A percentile compares a stretch with the other conserved stretches of the same genome.
phyloP scores from a whole-genome alignment of 2,113 vertebrate genomes.

The Hyperoodon ampullatus region DNA sequence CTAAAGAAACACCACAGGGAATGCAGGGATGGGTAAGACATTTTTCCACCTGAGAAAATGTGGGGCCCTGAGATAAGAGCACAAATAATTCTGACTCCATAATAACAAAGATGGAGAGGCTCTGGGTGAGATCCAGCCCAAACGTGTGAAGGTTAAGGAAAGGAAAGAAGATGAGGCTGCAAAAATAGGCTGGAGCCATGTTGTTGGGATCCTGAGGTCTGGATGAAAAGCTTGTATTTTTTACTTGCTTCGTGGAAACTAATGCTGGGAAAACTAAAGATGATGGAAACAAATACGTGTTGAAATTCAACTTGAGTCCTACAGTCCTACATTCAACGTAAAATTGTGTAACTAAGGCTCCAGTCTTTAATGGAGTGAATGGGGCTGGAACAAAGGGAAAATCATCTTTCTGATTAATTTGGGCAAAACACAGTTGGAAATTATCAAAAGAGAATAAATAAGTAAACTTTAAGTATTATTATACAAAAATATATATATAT shows the following conservation, averaged over 20 bases:
- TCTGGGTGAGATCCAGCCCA: not conserved
- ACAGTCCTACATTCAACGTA: not conserved
- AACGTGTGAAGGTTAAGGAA: not conserved
- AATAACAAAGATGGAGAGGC: not conserved
- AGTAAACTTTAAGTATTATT: not conserved
- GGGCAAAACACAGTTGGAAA: not conserved
- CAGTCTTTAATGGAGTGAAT: not conserved
- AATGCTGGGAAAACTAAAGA: not conserved
- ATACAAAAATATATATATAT: not conserved
- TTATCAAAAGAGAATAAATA: not conserved
- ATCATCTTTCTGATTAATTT: not conserved
- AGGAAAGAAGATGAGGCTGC: not conserved
- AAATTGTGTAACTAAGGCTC: not conserved
- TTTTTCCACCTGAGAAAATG: not conserved
- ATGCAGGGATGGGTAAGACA: not conserved
- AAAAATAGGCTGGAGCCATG: not conserved
- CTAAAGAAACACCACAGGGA: not conserved
- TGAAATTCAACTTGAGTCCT: not conserved
- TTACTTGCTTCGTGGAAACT: not conserved
- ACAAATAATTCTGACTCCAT: not conserved
- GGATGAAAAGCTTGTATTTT: not conserved
- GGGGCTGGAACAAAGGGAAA: not conserved
- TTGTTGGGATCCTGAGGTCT: not conserved
- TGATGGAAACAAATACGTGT: not conserved
- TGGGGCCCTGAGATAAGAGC: not conserved